Conservation (phyloP, 2,888 invertebrate genomes). For the Drosophila bunnanda region DNA sequence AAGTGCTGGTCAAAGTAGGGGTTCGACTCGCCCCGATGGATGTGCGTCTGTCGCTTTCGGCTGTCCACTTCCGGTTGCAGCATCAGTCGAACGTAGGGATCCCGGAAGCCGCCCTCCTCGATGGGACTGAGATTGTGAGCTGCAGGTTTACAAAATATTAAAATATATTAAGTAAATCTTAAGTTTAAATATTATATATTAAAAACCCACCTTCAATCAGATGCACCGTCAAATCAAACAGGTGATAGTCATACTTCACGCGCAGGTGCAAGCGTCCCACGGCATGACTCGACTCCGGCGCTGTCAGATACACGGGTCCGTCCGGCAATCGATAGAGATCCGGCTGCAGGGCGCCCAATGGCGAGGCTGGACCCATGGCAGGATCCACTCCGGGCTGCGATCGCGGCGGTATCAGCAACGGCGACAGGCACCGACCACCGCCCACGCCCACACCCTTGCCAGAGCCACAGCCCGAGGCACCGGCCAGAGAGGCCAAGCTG, state of each 20-base stretch:
- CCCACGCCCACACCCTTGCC: slow-evolving; percentile 66
- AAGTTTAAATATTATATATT: not conserved
- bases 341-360: slow-evolving; percentile 93
- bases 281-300: slow-evolving; percentile 87
- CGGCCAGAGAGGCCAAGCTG: slow-evolving; percentile 88
- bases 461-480: slow-evolving; percentile 70
- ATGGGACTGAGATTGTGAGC: slow-evolving; percentile 93
- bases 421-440: slow-evolving; percentile 89
- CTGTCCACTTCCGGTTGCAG: slow-evolving; percentile 93
- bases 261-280: slow-evolving; percentile 93
- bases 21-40: slow-evolving; percentile 93
- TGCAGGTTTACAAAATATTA: too few relatives aligned
- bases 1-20: slow-evolving; percentile 96
- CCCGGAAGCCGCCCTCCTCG: slow-evolving; percentile 94
- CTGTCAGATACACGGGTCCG: slow-evolving; percentile 90
- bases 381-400: slow-evolving; percentile 84
- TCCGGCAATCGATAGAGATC: slow-evolving; percentile 93
- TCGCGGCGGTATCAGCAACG: slow-evolving; percentile 91
- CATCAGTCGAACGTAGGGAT: slow-evolving; percentile 93
- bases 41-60: slow-evolving; percentile 93
- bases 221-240: slow-evolving; percentile 95
- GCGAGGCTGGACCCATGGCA: slow-evolving; percentile 85
- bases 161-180: not conserved
- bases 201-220: slow-evolving; percentile 91
- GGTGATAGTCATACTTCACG: slow-evolving; percentile 94